These are phyloP conservation scores for Megastigmus dorsalis DNA, from an alignment of 2,888 invertebrate genomes.

Conservation along the genomic window DNA sequence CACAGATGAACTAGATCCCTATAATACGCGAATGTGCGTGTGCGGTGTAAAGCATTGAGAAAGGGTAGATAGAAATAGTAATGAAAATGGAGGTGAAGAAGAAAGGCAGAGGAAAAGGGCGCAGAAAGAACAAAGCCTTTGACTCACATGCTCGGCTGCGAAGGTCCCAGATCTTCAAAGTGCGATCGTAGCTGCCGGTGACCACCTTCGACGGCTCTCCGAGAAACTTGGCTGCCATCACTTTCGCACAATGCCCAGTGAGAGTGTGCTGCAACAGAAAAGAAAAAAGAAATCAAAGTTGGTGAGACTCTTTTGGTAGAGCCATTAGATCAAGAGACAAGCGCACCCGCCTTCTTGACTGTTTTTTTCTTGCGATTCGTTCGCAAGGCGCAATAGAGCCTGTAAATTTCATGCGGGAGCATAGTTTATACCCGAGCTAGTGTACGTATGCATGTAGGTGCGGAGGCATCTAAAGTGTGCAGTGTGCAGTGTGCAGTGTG, in stretches of 20 bases:
- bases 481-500: no score
- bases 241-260: conserved; percentile 97
- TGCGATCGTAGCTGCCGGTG: conserved; percentile 98
- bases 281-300: no score
- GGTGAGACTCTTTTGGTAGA: conserved; percentile 33
- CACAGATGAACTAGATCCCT: no score
- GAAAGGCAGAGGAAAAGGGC: background rate
- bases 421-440: no score
- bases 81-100: background rate
- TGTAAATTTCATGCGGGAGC: background rate
- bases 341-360: conserved; percentile 17
- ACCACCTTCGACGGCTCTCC: conserved; percentile 95
- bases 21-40: no score
- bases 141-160: conserved; percentile 91
- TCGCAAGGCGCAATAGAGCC: no score
- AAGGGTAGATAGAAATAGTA: no score
- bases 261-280: conserved; percentile 86
- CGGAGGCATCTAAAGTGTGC: no score
- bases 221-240: conserved; percentile 96
- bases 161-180: conserved; percentile 98
- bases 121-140: no score
- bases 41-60: no score
- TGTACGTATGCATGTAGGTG: no score
- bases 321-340: conserved; percentile 46
- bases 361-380: no score